phyloP scores from a whole-genome alignment of 1,140 invertebrate genomes.

The Drosophila aff. region DNA sequence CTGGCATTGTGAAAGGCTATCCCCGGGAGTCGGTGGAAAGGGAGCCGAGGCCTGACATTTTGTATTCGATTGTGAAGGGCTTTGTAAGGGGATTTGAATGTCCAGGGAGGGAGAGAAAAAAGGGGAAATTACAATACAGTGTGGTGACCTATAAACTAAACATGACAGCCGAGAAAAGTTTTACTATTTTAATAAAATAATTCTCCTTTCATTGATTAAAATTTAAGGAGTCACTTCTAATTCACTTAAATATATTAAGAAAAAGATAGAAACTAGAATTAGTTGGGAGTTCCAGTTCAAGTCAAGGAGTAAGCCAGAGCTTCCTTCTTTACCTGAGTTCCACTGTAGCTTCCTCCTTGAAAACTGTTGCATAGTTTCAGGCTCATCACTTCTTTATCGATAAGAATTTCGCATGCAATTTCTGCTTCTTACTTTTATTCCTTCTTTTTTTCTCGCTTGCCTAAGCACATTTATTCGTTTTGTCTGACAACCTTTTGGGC shows the following conservation, averaged over 20 bases:
- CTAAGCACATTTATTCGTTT: constrained; percentile 81
- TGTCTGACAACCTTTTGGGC: constrained; percentile 61
- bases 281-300: neutral
- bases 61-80: constrained; percentile 49
- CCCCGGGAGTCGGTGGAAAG: neutral
- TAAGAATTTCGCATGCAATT: constrained; percentile 65
- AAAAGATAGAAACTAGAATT: neutral
- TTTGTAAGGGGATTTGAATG: constrained; percentile 48
- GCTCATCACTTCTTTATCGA: constrained; percentile 47
- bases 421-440: constrained; percentile 17
- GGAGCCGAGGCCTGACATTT: constrained; percentile 56
- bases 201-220: neutral
- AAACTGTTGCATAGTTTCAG: constrained; percentile 73
- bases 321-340: neutral
- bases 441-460: constrained; percentile 62
- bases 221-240: too few species aligned
- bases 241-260: neutral
- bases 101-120: neutral
- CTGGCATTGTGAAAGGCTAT: constrained; percentile 47
- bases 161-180: neutral
- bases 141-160: neutral
- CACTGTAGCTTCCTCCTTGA: constrained; percentile 3
- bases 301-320: neutral
- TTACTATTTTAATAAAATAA: neutral
- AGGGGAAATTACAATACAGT: too few species aligned